A percentile compares a stretch with the other conserved stretches of the same genome.
Evolutionary conservation across 2,113 vertebrate genomes (phyloP).

Genomic region (Montifringilla adamsi): DNA sequence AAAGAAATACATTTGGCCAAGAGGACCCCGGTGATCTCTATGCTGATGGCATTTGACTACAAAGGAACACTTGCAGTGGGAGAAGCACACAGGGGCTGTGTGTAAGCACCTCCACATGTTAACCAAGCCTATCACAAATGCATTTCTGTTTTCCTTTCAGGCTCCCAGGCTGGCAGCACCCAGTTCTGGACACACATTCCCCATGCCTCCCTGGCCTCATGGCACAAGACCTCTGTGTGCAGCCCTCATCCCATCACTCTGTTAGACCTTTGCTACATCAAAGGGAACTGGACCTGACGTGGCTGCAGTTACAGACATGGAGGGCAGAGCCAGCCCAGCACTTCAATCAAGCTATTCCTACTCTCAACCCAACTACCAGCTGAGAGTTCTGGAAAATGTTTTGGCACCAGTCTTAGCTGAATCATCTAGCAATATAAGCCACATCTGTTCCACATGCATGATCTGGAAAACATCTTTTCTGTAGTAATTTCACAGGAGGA

Average conservation of each 20-base stretch:
- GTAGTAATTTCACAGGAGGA: slow-evolving; percentile 28
- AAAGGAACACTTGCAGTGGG: not conserved
- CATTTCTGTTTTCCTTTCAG: not conserved
- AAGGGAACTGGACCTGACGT: not conserved
- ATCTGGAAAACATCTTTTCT: slow-evolving; percentile 29
- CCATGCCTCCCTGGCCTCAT: not conserved
- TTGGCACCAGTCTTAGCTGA: slow-evolving; percentile 23
- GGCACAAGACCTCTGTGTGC: not conserved
- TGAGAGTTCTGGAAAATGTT: not conserved
- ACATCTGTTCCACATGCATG: slow-evolving; percentile 25
- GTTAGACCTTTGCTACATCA: not conserved
- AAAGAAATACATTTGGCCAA: slow-evolving; percentile 31
- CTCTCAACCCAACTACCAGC: not conserved
- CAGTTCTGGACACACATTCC: not conserved
- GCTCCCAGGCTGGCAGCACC: not conserved
- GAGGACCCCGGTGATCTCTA: not conserved
- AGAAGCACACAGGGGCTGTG: not conserved
- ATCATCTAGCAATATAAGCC: slow-evolving; percentile 15
- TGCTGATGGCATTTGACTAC: not conserved
- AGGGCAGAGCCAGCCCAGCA: not conserved
- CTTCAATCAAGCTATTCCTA: not conserved
- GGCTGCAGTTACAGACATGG: not conserved
- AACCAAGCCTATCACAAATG: not conserved
- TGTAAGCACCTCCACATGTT: not conserved
- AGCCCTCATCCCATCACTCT: not conserved